Base-by-base conservation (phyloP, 2,888 invertebrate species). In the Deroplatys truncata region DNA sequence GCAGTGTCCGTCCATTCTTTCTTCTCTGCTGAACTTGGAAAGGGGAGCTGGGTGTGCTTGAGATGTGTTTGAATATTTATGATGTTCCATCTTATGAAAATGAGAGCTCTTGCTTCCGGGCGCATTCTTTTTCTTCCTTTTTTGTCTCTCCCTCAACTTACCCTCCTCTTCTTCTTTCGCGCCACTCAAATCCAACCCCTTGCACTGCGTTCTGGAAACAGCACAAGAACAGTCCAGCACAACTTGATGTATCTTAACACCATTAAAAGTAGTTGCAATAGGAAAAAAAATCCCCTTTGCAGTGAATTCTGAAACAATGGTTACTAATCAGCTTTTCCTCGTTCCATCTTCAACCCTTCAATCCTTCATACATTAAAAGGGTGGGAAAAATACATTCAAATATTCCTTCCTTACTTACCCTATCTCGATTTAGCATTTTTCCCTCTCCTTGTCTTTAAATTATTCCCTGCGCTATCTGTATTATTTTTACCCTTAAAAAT, bases 61-160 rank as follows among this genome's bases (percentile, higher is more conserved):
- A 89, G 88, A 89, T 89, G 88, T 90, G 89, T 90, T 90, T 90
- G 90, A 90, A 90, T 90, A 90, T 90, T 90, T 90, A 90, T 90
- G 90, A 90, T 88, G 89, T 88, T 90, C 90, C 88, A 86, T 90
- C 90, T 90, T 90, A 90, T 90, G 90, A 90, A 90, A 90, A 90
- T 90, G 90, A 90, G 90, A 86, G 90, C 90, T 90, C 89, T 90
- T 85, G 82, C 90, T 90, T 90, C 90, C 90, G 90, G 89, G 86
- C 88, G 88, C 85, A 90, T 90, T 90, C 90, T 90, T 87, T 82
- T 43, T 43, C 43, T 43, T 43, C 13, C 43, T 72, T 72, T 72
- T 72, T 72, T 72, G 16, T 16, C 7, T 25, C 25, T 20, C 56
- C 56, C 56, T 72, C 20, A 72, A 20, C 3, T 20, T 20, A 20